A percentile compares a stretch with the other conserved stretches of the same genome.
Evolutionary conservation across 2,797 vertebrate genomes (phyloP).

Genomic region (Poeciliopsis presidionis): DNA sequence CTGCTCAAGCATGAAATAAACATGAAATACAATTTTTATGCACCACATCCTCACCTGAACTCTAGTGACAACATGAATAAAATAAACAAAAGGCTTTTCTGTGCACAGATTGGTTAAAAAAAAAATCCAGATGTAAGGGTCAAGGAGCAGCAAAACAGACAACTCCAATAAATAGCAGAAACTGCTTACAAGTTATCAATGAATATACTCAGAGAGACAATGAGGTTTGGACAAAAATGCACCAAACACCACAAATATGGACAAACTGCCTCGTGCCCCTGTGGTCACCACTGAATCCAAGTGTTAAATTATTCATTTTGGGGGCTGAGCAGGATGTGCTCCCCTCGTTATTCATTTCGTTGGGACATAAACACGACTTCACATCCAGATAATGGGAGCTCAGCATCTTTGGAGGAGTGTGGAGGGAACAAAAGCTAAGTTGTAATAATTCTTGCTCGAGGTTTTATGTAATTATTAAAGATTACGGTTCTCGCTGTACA

Average conservation of each 20-base stretch:
- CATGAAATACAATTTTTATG: conserved; percentile 37
- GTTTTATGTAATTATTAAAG: neutral
- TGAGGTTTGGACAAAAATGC: conserved; percentile 4
- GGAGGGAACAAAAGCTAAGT: neutral
- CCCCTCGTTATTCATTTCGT: conserved; percentile 19
- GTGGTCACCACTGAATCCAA: conserved; percentile 64
- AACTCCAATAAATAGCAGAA: conserved; percentile 36
- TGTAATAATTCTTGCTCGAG: neutral
- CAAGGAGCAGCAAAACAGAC: conserved; percentile 30
- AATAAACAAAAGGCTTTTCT: conserved; percentile 42
- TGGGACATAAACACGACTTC: conserved; percentile 9
- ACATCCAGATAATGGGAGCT: neutral
- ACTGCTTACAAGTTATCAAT: conserved; percentile 15
- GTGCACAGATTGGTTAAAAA: conserved; percentile 10
- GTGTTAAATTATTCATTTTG: conserved; percentile 76
- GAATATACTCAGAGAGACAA: neutral
- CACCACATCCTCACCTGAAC: conserved; percentile 16
- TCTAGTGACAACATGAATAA: conserved; percentile 32
- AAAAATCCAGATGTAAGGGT: conserved; percentile 13
- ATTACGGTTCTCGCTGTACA: neutral
- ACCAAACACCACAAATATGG: conserved; percentile 1
- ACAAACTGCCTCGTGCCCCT: conserved; percentile 34
- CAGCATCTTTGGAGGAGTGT: neutral
- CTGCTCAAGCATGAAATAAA: conserved; percentile 57
- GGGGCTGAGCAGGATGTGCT: conserved; percentile 35